These are phyloP conservation scores for Pachyseris speciosa DNA, from an alignment of 64 coral and sea anemone genomes.

Conservation along the genomic window DNA sequence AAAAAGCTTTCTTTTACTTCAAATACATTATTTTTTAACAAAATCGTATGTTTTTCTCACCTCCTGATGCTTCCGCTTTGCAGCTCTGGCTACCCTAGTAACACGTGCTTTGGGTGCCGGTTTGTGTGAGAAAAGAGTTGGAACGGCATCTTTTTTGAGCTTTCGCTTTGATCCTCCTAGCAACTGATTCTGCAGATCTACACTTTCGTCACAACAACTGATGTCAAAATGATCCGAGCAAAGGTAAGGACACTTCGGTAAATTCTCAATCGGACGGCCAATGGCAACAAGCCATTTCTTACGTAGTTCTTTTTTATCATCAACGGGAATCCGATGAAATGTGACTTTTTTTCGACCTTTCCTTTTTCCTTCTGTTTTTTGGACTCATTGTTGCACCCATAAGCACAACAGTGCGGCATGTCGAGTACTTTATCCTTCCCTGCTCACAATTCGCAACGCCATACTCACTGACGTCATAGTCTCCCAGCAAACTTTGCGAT, in stretches of 20 bases:
- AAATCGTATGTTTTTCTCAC: not conserved
- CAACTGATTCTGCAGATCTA: constrained; percentile 8
- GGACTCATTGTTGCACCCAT: constrained; percentile 14
- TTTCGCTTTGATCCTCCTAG: not conserved
- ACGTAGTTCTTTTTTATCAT: not conserved
- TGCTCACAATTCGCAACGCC: not conserved
- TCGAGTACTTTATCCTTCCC: constrained; percentile 8
- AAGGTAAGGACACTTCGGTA: constrained; percentile 9
- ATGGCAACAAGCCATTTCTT: constrained; percentile 13
- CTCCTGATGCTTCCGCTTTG: not conserved
- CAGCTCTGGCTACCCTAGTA: not conserved
- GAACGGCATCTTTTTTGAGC: not conserved
- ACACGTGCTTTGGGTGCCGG: not conserved
- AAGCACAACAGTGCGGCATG: constrained; percentile 34
- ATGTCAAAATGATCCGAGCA: constrained; percentile 19
- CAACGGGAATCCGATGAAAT: not conserved
- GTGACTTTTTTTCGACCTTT: constrained; percentile 27
- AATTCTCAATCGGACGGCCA: constrained; percentile 22
- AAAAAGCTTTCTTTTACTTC: not conserved
- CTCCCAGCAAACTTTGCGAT: constrained; percentile 57
- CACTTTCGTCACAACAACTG: constrained; percentile 29
- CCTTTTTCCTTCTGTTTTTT: constrained; percentile 27
- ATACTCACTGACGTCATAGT: constrained; percentile 61
- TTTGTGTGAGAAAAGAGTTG: constrained; percentile 8
- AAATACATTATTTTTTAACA: not conserved